Base-by-base conservation (phyloP, 2,113 vertebrate species). In the Gnathonemus longibarbis region DNA sequence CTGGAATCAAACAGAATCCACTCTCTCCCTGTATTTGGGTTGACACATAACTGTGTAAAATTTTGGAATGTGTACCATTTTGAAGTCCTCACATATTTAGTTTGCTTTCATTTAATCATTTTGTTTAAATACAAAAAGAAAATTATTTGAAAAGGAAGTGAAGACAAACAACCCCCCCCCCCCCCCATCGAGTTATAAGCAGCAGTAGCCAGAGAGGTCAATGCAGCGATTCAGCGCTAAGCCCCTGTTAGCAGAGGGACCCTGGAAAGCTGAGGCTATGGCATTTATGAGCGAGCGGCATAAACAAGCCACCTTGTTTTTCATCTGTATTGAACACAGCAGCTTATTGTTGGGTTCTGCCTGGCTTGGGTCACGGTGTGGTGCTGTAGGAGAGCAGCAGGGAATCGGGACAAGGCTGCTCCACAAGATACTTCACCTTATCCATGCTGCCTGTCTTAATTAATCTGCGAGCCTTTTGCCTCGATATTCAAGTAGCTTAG, bases 211-310 rank as follows among this genome's bases (percentile, higher is more conserved):
- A 80, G 15, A 42, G 74, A 80, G 74, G 19, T 84, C 39, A 46
- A n/a, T 42, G 45, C 42, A 45, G 39, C 45, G 11, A 46, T 84
- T 84, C 45, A 84, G 24, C 5, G 15, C 21, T 84, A 90, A 90
- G 89, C 56, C 39, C 49, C 53, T 42, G 52, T 90, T 42, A 85
- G 11, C 45, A 52, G 17, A 21, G 45, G 83, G 80, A 53, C 84
- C 35, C 39, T 49, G 84, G 10, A 58, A 87, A 74, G 84, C 84
- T 70, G 84, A 90, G 70, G 83, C 84, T 90, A 74, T 84, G 80
- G 80, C 45, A 84, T 90, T 90, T 87, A 74, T 90, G 53, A 90
- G 84, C 48, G 84, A 66, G 15, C 31, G 17, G 35, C 74, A 42
- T 42, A 90, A 87, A 45, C 84, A 87, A 89, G n/a, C 58, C 56